A percentile compares a stretch with the other conserved stretches of the same genome.
Evolutionary conservation across 2,888 invertebrate genomes (phyloP).

Genomic region (Lamellibrachia satsuma): DNA sequence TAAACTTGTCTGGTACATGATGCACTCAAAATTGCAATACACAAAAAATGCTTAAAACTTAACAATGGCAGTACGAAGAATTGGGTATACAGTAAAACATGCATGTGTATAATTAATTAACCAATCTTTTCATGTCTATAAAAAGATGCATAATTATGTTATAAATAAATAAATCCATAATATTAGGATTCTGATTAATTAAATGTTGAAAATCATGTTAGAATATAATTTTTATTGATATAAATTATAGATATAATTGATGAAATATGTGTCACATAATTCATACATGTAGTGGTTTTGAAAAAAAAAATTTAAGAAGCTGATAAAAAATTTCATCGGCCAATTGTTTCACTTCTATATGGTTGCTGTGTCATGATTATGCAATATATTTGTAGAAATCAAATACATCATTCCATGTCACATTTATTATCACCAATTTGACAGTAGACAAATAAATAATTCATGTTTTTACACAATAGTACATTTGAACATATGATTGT

Average conservation of each 20-base stretch:
- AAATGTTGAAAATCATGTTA: neutral
- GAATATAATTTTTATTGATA: neutral
- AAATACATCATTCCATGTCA: neutral
- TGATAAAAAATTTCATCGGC: no score
- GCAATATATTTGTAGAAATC: neutral
- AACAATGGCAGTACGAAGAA: no score
- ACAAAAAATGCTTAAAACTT: no score
- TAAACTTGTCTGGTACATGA: no score
- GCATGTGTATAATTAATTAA: no score
- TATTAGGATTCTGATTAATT: no score
- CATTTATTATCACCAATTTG: neutral
- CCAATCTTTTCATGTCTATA: neutral
- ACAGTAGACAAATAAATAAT: slow-evolving; percentile 9
- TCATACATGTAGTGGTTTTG: neutral
- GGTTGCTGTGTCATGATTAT: neutral
- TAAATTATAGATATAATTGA: neutral
- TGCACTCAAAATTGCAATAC: no score
- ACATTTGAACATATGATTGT: slow-evolving; percentile 2
- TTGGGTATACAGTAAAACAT: no score
- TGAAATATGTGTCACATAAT: no score
- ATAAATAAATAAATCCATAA: neutral
- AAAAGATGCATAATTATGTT: neutral
- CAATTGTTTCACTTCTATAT: no score
- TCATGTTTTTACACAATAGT: slow-evolving; percentile 13
- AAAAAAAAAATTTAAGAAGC: neutral